Evolutionary conservation across 2,888 invertebrate species (phyloP), one percentile per base, ranked within the genome.

Genomic region (Xiphydria camelus): DNA sequence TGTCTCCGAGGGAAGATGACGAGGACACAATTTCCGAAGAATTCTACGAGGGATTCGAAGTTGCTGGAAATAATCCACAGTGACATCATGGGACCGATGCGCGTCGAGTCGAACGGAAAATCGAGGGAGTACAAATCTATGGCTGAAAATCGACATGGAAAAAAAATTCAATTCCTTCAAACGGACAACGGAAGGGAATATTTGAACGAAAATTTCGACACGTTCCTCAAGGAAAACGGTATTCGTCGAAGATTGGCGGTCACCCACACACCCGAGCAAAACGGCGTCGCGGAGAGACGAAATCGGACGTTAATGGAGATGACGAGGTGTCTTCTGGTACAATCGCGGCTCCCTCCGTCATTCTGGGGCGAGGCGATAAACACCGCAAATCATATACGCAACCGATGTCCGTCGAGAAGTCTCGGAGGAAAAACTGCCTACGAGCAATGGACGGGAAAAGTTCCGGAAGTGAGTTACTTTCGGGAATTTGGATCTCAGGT

Each of bases 101-200:
- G n/a, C n/a, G n/a, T n/a, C n/a, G n/a, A n/a, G n/a, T n/a, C n/a
- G n/a, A n/a, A n/a, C n/a, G n/a, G n/a, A n/a, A n/a, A n/a, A n/a
- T n/a, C n/a, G n/a, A n/a, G n/a, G n/a, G n/a, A n/a, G n/a, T n/a
- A n/a, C n/a, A n/a, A n/a, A n/a, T n/a, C n/a, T n/a, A n/a, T n/a
- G n/a, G n/a, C n/a, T n/a, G n/a, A n/a, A n/a, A n/a, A n/a, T n/a
- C n/a, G n/a, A n/a, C n/a, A n/a, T n/a, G n/a, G n/a, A n/a, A n/a
- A n/a, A n/a, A n/a, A n/a, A n/a, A n/a, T n/a, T n/a, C n/a, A n/a
- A n/a, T 35, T 14, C 18, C 20, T 49, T n/a, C 36, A 43, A 15
- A 43, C 49, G 1, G 52, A 49, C 31, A 52, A 49, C 17, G 52
- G 49, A 6, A 19, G 25, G 9, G 52, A 52, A 21, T 52, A 52